Evolutionary conservation across 1,140 invertebrate genomes (phyloP).

Genomic region (Delia radicum): DNA sequence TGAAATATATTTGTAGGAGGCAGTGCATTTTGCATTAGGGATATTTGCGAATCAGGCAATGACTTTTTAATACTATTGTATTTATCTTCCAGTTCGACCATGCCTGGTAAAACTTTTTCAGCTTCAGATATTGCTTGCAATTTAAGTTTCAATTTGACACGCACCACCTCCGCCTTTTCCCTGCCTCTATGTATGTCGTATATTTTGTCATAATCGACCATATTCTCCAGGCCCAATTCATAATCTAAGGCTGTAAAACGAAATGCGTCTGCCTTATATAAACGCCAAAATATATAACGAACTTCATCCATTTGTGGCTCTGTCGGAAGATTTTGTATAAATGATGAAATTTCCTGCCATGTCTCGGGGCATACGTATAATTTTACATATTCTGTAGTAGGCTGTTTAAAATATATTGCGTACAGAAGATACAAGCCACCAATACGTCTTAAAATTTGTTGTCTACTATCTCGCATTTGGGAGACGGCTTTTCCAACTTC

Average conservation of each 20-base stretch:
- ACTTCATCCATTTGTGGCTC: constrained; percentile 28
- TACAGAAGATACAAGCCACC: constrained; percentile 43
- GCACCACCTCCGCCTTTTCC: constrained; percentile 29
- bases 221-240: constrained; percentile 36
- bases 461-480: neutral
- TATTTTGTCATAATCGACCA: constrained; percentile 42
- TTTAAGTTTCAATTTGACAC: neutral
- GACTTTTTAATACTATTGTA: constrained; percentile 35
- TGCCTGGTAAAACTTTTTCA: constrained; percentile 11
- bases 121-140: constrained; percentile 23
- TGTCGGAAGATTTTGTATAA: constrained; percentile 22
- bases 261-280: constrained; percentile 39
- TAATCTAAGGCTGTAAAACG: constrained; percentile 43
- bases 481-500: constrained; percentile 16
- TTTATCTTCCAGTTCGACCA: constrained; percentile 36
- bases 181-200: constrained; percentile 22
- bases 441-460: constrained; percentile 30
- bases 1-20: constrained; percentile 36
- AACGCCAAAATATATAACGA: constrained; percentile 38
- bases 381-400: constrained; percentile 41
- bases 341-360: constrained; percentile 36
- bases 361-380: constrained; percentile 38
- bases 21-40: constrained; percentile 32
- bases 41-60: too few species aligned
- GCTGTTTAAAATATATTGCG: constrained; percentile 47